Evolutionary conservation across 2,888 invertebrate genomes (phyloP).

Genomic region (Torymus texanus): DNA sequence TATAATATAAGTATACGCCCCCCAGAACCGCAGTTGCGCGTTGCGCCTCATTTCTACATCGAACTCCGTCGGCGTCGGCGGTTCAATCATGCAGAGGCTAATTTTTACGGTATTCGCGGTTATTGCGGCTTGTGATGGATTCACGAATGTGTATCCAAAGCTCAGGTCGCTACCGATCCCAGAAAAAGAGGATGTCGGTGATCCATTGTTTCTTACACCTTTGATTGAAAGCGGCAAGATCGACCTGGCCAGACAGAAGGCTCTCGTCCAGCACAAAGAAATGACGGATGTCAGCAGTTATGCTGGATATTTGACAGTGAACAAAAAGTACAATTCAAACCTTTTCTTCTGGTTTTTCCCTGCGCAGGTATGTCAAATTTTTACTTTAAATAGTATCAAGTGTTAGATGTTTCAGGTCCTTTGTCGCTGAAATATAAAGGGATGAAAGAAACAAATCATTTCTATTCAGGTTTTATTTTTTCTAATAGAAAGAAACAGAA

Average conservation of each 20-base stretch:
- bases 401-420: too few relatives aligned
- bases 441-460: too few relatives aligned
- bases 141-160: constrained; percentile 67
- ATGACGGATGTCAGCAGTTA: constrained; percentile 81
- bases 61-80: background rate
- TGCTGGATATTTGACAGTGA: constrained; percentile 90
- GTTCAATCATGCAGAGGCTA: constrained; percentile 15
- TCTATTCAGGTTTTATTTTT: too few relatives aligned
- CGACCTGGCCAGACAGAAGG: constrained; percentile 79
- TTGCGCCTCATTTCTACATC: background rate
- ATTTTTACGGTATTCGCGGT: background rate
- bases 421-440: too few relatives aligned
- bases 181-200: constrained; percentile 68
- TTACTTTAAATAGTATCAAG: too few relatives aligned
- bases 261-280: constrained; percentile 79
- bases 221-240: constrained; percentile 84
- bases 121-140: constrained; percentile 35
- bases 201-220: constrained; percentile 86
- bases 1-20: background rate
- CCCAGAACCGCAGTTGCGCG: background rate
- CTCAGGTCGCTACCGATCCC: constrained; percentile 61
- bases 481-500: too few relatives aligned
- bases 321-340: constrained; percentile 85
- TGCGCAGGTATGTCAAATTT: constrained; percentile 75
- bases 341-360: constrained; percentile 96